These are phyloP conservation scores for Oryzias celebensis DNA, from an alignment of 2,113 vertebrate genomes.

Conservation along the genomic window DNA sequence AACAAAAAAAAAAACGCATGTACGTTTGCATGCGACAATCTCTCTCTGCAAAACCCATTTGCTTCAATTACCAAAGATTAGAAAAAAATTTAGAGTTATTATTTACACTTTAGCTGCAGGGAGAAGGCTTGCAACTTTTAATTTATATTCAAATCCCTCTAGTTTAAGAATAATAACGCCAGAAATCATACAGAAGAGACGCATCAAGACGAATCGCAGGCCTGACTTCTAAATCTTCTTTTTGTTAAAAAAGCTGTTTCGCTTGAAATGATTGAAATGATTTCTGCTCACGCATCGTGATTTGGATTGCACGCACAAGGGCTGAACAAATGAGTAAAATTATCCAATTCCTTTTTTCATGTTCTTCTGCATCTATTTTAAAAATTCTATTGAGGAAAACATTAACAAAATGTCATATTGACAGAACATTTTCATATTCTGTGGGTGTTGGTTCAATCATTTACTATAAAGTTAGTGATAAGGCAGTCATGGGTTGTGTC, in stretches of 20 bases:
- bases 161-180: conserved; percentile 65
- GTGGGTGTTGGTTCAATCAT: too few relatives aligned
- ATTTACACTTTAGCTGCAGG: conserved; percentile 73
- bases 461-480: too few relatives aligned
- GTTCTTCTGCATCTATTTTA: conserved; percentile 8
- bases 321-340: background rate
- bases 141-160: conserved; percentile 74
- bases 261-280: conserved; percentile 33
- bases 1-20: conserved; percentile 75
- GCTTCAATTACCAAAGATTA: conserved; percentile 82
- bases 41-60: conserved; percentile 82
- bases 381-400: background rate
- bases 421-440: too few relatives aligned
- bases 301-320: conserved; percentile 16
- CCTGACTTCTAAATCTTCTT: conserved; percentile 34
- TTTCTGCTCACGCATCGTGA: conserved; percentile 22
- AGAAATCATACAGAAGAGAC: conserved; percentile 53
- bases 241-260: conserved; percentile 57
- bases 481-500: too few relatives aligned
- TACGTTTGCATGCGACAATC: conserved; percentile 85
- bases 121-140: conserved; percentile 68
- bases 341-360: conserved; percentile 17
- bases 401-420: too few relatives aligned
- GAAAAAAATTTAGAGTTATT: conserved; percentile 77
- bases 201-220: conserved; percentile 55